Evolutionary conservation across 2,888 invertebrate genomes (phyloP).

Genomic region (Amphimallon solstitiale): DNA sequence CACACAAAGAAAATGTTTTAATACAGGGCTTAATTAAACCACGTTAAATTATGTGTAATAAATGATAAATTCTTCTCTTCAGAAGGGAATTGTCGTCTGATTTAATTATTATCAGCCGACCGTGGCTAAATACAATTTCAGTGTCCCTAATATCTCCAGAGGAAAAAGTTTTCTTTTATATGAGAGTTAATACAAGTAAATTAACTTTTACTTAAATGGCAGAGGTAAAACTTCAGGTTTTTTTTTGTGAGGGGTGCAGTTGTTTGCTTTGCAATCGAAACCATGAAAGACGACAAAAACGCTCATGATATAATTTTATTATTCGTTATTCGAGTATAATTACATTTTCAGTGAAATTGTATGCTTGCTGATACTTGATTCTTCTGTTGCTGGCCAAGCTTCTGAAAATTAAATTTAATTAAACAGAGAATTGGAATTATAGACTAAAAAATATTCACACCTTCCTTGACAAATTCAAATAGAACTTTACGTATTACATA

Average conservation of each 20-base stretch:
- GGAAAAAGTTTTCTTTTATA: constrained; percentile 57
- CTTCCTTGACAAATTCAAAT: no score
- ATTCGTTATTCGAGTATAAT: constrained; percentile 32
- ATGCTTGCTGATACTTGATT: constrained; percentile 3
- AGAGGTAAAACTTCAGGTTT: constrained; percentile 44
- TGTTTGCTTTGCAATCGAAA: constrained; percentile 50
- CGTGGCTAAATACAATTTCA: constrained; percentile 52
- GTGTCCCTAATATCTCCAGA: constrained; percentile 54
- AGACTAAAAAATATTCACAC: no score
- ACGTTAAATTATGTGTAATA: constrained; percentile 17
- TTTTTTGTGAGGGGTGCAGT: constrained; percentile 45
- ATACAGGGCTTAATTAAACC: constrained; percentile 20
- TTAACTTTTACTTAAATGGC: constrained; percentile 57
- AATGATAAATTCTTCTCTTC: constrained; percentile 16
- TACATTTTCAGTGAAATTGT: constrained; percentile 14
- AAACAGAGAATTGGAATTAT: no score
- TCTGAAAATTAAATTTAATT: constrained; percentile 19
- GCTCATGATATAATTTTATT: constrained; percentile 31
- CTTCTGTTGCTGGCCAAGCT: neutral
- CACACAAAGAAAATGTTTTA: neutral
- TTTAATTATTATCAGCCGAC: constrained; percentile 50
- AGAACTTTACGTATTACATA: no score
- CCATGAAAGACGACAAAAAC: constrained; percentile 38
- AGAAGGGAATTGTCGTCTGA: constrained; percentile 50
- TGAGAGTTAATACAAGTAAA: constrained; percentile 57